Evolutionary conservation across 2,113 vertebrate species (phyloP), one percentile per base, ranked within the genome.

Genomic region (Nematolebias whitei): DNA sequence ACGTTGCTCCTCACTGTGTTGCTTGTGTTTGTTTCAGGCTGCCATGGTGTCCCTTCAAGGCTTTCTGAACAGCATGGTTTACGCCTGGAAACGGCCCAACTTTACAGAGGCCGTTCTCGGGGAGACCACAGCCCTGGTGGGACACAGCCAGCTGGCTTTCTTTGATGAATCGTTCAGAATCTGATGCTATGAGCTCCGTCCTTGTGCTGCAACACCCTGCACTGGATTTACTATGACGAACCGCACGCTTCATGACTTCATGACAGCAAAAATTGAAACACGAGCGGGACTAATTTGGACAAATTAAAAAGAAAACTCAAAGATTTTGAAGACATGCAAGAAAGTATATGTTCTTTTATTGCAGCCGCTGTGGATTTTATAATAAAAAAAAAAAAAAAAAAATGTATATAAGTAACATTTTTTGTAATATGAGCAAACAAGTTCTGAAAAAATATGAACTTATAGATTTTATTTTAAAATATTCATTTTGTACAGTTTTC

Each of bases 1-100:
- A 22, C 8, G 5, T 38, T 3, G 19, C 5, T 14, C 7, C 20
- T 39, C 15, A 39, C 32, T 51, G 23, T 45, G 22, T 38, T 63
- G 12, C 16, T 49, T 23, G 15, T 24, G 3, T 50, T 45, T 22
- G 19, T 45, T 48, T 19, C 85, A 95, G 93, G 93, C 91, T 0
- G 63, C 82, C 63, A 76, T 71, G 0, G 38, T 92, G 64, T 93
- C 94, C 16, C 90, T 95, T 5, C 93, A 95, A 44, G 95, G 95
- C 0, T 92, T 94, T 61, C 84, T 94, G 70, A 93, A 95, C 89
- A 91, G 92, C 5, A 57, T 94, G 70, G 92, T 89, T 20, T 95
- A 95, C 0, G 94, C 91, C 1, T 95, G 95, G 94, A 71, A 75
- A 47, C 74, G 94, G 12, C 85, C 76, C 0, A 94, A 94, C 63